Conservation (phyloP, 2,113 vertebrate species). For the Hypomesus transpacificus region DNA sequence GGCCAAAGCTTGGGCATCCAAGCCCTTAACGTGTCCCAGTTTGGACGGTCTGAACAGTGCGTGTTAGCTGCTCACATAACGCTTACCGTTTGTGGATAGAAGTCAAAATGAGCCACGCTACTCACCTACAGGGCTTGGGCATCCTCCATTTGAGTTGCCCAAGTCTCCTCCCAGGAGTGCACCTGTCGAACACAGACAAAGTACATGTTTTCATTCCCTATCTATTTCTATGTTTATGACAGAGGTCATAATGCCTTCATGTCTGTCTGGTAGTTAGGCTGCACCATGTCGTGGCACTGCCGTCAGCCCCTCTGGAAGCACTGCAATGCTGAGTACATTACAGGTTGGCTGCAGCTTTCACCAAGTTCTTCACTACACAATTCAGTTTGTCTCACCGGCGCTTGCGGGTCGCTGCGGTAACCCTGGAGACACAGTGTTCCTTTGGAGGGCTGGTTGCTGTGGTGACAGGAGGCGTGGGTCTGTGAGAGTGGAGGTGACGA, state of each 20-base stretch:
- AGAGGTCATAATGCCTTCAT: neutral
- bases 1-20: too few species aligned
- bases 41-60: too few species aligned
- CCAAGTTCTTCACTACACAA: too few species aligned
- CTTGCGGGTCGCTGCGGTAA: constrained; percentile 95
- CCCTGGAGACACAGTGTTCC: constrained; percentile 91
- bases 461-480: constrained; percentile 93
- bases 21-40: too few species aligned
- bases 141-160: constrained; percentile 90
- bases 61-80: too few species aligned
- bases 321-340: too few species aligned
- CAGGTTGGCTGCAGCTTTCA: too few species aligned
- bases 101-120: constrained; percentile 30
- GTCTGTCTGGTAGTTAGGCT: too few species aligned
- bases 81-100: too few species aligned
- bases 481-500: constrained; percentile 89
- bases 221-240: neutral
- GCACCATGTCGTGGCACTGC: too few species aligned
- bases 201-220: neutral
- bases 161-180: constrained; percentile 93
- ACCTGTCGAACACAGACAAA: constrained; percentile 64
- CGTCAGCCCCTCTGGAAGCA: too few species aligned
- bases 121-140: constrained; percentile 96
- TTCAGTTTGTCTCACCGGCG: constrained; percentile 74
- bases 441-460: constrained; percentile 87